Conservation (phyloP, 2,113 vertebrate species). For the Ancistrus triradiatus region DNA sequence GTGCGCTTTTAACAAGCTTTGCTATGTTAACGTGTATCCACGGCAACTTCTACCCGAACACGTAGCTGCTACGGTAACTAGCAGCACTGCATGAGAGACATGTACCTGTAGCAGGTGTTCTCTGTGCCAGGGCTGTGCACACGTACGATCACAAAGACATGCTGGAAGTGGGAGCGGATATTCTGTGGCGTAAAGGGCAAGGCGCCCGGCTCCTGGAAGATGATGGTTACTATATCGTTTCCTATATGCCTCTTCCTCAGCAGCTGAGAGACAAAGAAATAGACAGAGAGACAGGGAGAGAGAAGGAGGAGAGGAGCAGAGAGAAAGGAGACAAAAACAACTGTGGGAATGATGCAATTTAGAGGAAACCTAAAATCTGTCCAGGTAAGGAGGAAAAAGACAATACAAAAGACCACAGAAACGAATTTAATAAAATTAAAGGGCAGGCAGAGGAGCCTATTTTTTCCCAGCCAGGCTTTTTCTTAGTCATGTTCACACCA, state of each 20-base stretch:
- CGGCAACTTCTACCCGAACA: constrained; percentile 26
- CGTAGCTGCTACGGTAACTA: constrained; percentile 40
- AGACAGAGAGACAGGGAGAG: constrained; percentile 8
- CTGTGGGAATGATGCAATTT: constrained; percentile 21
- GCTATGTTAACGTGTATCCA: constrained; percentile 31
- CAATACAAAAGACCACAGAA: too few species aligned
- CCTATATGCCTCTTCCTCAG: constrained; percentile 93
- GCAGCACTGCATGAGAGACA: background rate
- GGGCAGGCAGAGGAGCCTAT: too few species aligned
- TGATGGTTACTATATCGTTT: constrained; percentile 94
- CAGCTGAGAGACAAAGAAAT: too few species aligned
- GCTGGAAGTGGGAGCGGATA: constrained; percentile 92
- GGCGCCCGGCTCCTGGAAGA: constrained; percentile 92
- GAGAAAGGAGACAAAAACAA: background rate
- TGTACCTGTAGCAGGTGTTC: constrained; percentile 82
- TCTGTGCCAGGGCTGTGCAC: constrained; percentile 87
- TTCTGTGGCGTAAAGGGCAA: constrained; percentile 89
- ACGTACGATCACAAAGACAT: constrained; percentile 89
- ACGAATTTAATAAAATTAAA: too few species aligned
- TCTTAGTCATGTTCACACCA: too few species aligned
- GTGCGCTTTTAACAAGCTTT: background rate
- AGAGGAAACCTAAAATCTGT: constrained; percentile 1
- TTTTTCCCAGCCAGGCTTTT: too few species aligned
- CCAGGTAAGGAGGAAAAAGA: background rate
- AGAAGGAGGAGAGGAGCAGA: background rate